phyloP scores from a whole-genome alignment of 1,140 invertebrate species.

The Leptonema lineaticorne region DNA sequence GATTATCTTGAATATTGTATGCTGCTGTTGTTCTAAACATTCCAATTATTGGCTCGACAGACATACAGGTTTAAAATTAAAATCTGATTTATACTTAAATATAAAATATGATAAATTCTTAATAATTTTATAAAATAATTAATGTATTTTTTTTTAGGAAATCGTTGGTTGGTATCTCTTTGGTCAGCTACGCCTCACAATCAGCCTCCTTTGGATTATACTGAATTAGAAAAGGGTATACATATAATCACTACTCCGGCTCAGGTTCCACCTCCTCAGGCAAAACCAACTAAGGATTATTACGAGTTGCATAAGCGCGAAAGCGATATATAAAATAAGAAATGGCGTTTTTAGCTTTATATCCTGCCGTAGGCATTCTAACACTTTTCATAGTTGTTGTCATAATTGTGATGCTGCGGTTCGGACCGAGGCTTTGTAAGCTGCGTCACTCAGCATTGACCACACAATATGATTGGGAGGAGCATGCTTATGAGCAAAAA shows the following conservation, averaged over 20 bases:
- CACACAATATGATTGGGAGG: slow-evolving; percentile 60
- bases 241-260: slow-evolving; percentile 44
- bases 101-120: background rate
- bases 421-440: slow-evolving; percentile 67
- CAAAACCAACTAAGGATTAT: slow-evolving; percentile 60
- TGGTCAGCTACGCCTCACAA: slow-evolving; percentile 81
- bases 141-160: slow-evolving; percentile 59
- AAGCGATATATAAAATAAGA: slow-evolving; percentile 70
- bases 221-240: slow-evolving; percentile 64
- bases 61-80: slow-evolving; percentile 66
- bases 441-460: slow-evolving; percentile 66
- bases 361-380: slow-evolving; percentile 70
- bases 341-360: slow-evolving; percentile 71
- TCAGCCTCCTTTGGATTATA: slow-evolving; percentile 78
- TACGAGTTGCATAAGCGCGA: slow-evolving; percentile 77
- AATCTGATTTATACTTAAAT: background rate
- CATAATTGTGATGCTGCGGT: slow-evolving; percentile 73
- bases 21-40: slow-evolving; percentile 74
- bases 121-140: background rate
- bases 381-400: slow-evolving; percentile 71
- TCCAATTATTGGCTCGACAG: slow-evolving; percentile 78
- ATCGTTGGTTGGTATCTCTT: slow-evolving; percentile 78
- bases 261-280: slow-evolving; percentile 14
- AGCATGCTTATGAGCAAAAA: slow-evolving; percentile 64
- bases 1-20: slow-evolving; percentile 72